Conservation (phyloP, 2,888 invertebrate genomes). For the Amiota mariae region DNA sequence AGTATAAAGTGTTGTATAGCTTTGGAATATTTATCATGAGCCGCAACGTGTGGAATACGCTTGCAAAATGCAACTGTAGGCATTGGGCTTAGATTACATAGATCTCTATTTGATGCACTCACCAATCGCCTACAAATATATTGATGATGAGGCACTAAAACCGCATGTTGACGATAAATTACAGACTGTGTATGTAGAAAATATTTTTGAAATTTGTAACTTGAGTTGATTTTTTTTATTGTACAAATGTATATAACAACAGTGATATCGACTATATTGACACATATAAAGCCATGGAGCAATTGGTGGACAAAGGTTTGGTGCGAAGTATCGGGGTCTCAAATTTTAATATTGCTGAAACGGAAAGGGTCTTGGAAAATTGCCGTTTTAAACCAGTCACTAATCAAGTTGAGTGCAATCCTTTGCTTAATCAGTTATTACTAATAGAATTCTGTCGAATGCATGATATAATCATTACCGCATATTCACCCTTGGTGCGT, state of each 20-base stretch:
- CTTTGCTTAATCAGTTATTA: constrained; percentile 82
- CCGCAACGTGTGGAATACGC: constrained; percentile 63
- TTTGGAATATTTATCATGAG: constrained; percentile 64
- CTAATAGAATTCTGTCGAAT: constrained; percentile 80
- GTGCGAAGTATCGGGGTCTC: constrained; percentile 86
- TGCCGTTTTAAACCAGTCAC: constrained; percentile 79
- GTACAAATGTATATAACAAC: neutral
- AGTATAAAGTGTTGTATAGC: constrained; percentile 38
- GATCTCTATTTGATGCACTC: constrained; percentile 88
- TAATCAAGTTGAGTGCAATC: constrained; percentile 76
- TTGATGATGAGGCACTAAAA: constrained; percentile 58
- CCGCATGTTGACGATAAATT: constrained; percentile 51
- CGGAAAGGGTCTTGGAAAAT: constrained; percentile 79
- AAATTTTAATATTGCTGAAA: constrained; percentile 87
- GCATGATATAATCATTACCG: constrained; percentile 79
- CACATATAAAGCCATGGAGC: constrained; percentile 86
- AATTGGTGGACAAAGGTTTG: constrained; percentile 79
- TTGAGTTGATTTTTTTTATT: too few relatives aligned
- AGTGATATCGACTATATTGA: constrained; percentile 82
- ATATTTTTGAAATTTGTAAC: too few relatives aligned
- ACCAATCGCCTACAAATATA: constrained; percentile 80
- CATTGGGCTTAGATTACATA: constrained; percentile 81
- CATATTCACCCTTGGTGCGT: constrained; percentile 83
- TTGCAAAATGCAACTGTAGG: constrained; percentile 77
- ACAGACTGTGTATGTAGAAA: constrained; percentile 53